A percentile compares a stretch with the other conserved stretches of the same genome.
Evolutionary conservation across 2,888 invertebrate species (phyloP).

Genomic region (Calephelis perditalis): DNA sequence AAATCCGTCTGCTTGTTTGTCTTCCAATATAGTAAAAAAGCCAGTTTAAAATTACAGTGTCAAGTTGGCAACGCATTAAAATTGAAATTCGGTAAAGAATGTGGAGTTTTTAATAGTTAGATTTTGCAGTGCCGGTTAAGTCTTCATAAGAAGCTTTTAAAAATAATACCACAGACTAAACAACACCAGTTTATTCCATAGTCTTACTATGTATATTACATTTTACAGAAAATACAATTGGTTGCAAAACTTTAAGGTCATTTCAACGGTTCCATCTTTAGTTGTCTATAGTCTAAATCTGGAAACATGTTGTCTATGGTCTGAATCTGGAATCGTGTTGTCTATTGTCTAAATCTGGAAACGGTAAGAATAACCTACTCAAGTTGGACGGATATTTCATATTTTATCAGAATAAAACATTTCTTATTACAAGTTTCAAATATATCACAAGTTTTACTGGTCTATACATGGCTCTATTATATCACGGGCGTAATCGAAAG

Average conservation of each 20-base stretch:
- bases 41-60: too few species aligned
- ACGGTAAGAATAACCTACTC: neutral
- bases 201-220: neutral
- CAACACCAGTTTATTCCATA: slow-evolving; percentile 17
- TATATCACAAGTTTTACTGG: slow-evolving; percentile 12
- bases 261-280: too few species aligned
- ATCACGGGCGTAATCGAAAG: slow-evolving; percentile 1
- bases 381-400: neutral
- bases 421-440: neutral
- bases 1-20: too few species aligned
- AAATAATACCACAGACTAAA: slow-evolving; percentile 2
- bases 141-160: neutral
- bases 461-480: slow-evolving; percentile 9
- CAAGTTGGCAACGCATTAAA: too few species aligned
- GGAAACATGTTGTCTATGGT: neutral
- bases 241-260: neutral
- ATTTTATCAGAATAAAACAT: slow-evolving; percentile 4
- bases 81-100: neutral
- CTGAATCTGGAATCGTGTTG: neutral
- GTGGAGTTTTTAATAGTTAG: too few species aligned
- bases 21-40: too few species aligned
- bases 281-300: neutral
- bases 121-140: too few species aligned
- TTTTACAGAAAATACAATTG: neutral
- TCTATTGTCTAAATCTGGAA: neutral